Conservation (phyloP, 2,888 invertebrate species). For the Apomyelois bistriatella region DNA sequence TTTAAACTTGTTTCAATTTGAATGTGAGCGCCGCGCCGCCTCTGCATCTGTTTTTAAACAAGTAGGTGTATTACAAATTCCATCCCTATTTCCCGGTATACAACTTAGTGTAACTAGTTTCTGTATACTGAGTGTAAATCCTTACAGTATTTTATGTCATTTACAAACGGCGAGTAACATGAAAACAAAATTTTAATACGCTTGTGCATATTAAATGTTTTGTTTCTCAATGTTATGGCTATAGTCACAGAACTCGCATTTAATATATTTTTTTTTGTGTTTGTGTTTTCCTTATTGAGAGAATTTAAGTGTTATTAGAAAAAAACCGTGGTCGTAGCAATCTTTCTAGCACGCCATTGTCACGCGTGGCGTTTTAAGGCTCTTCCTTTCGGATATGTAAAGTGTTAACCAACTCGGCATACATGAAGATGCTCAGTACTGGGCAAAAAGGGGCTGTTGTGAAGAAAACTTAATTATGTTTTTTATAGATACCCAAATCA, state of each 20-base stretch:
- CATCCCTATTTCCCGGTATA: background rate
- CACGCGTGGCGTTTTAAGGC: no score
- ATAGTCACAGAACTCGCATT: background rate
- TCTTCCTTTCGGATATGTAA: no score
- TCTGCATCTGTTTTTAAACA: background rate
- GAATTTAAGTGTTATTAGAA: no score
- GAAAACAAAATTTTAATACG: background rate
- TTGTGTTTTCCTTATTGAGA: no score
- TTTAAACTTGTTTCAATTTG: background rate
- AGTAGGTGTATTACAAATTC: background rate
- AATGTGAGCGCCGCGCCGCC: background rate
- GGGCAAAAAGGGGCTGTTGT: no score
- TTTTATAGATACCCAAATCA: no score
- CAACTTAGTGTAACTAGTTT: background rate
- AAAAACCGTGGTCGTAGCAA: no score
- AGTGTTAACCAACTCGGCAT: no score
- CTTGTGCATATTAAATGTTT: conserved; percentile 4
- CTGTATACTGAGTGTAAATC: background rate
- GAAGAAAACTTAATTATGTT: no score
- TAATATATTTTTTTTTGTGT: no score
- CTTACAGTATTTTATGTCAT: background rate
- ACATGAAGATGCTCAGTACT: no score
- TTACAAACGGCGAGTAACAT: background rate
- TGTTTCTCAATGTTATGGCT: background rate
- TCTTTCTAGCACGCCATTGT: no score